Percentiles rank a stretch among this genome's conserved stretches.
Conservation (phyloP, 2,888 invertebrate genomes). For the Griposia aprilina region DNA sequence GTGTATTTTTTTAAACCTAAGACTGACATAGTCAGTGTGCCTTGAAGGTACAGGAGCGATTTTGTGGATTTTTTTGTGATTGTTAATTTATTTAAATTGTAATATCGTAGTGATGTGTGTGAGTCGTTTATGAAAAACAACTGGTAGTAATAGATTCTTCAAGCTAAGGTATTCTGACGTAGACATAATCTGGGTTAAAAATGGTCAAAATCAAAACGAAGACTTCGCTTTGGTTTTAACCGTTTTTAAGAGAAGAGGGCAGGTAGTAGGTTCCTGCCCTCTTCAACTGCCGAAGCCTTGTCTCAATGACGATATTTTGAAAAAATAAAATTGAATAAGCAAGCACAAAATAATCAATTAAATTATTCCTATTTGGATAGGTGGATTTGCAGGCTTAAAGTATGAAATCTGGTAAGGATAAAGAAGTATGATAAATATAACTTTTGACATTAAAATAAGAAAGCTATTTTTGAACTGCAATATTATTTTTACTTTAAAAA, state of each 20-base stretch:
- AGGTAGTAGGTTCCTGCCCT: background rate
- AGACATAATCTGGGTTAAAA: background rate
- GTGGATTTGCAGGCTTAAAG: constrained; percentile 6
- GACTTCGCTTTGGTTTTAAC: background rate
- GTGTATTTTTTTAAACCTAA: constrained; percentile 29
- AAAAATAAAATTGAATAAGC: background rate
- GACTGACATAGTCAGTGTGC: constrained; percentile 60
- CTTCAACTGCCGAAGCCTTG: background rate
- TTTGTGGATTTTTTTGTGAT: constrained; percentile 27
- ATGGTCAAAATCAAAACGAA: background rate
- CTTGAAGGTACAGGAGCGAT: constrained; percentile 38
- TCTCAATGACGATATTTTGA: background rate
- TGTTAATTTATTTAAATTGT: background rate
- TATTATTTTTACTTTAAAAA: background rate
- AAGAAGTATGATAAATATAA: constrained; percentile 11
- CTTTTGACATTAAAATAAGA: constrained; percentile 4
- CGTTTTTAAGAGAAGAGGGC: background rate
- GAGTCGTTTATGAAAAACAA: background rate
- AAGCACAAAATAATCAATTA: constrained; percentile 7
- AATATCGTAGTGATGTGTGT: background rate
- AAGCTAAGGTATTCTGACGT: background rate
- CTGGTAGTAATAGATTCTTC: background rate
- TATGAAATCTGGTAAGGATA: background rate
- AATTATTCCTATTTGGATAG: background rate
- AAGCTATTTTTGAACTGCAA: background rate